Base-by-base conservation (phyloP, 2,888 invertebrate genomes). In the Tetanocera ferruginea region DNA sequence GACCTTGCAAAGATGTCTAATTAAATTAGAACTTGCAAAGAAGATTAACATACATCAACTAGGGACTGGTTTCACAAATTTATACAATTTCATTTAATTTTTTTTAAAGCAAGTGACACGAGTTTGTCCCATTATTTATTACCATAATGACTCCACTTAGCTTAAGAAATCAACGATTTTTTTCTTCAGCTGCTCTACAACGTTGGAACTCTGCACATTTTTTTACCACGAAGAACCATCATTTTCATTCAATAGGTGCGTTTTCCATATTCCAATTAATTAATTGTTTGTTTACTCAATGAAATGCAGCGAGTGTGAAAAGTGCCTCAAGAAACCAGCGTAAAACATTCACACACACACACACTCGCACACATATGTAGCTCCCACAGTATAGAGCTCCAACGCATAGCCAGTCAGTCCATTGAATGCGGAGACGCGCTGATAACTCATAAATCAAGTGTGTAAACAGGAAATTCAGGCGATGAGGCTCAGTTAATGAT, bases 391-490 rank as follows among this genome's bases (percentile, higher is more conserved):
- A n/a, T 5, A 55, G 19, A 55, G 23, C n/a, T 23, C 70, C 19
- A 14, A 11, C 69, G 31, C 9, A 28, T 19, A 72, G 57, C 8
- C 72, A 62, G 55, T 31, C 55, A 71, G 72, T 25, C 49, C 75
- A 51, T 19, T 52, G 75, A 73, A 49, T 62, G 60, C 37, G 62
- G 66, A 66, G 66, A 75, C 55, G 57, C 72, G 80, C 75, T 79
- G 78, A 80, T 81, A 80, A 79, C 80, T 80, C 81, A 81, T 82
- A 82, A 82, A 82, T 82, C 82, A 82, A 80, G 78, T 77, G 70
- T 72, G 78, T 82, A 82, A 82, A 82, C 82, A 82, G 82, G 82
- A 82, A 82, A 79, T 77, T 71, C 78, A 81, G 25, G 52, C 72
- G 55, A 25, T 77, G 72, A 52, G 51, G 55, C 51, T 43, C 28